Percentiles rank a stretch among this genome's conserved stretches.
These are phyloP conservation scores for Limonius californicus DNA, from an alignment of 1,140 invertebrate species.

Conservation along the genomic window DNA sequence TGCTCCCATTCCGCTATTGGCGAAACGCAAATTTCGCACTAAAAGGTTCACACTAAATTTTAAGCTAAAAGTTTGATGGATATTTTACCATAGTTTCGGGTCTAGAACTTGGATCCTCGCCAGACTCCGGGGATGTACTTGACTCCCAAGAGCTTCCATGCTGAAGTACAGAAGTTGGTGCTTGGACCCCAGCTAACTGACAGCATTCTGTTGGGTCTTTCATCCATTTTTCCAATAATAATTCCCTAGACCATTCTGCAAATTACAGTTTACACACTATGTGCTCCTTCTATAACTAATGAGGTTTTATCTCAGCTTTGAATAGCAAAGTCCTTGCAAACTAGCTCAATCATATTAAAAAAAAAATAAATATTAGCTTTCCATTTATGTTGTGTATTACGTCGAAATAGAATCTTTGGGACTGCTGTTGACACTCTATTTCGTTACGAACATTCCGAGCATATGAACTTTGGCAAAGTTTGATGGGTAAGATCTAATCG, in stretches of 20 bases:
- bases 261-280: too few relatives aligned
- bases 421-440: too few relatives aligned
- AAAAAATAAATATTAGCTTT: too few relatives aligned
- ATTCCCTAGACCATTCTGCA: slow-evolving; percentile 69
- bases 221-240: slow-evolving; percentile 68
- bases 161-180: slow-evolving; percentile 52
- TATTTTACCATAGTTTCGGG: slow-evolving; percentile 43
- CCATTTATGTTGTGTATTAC: too few relatives aligned
- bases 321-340: too few relatives aligned
- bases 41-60: slow-evolving; percentile 30
- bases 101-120: slow-evolving; percentile 26
- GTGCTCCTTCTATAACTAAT: slow-evolving; percentile 4
- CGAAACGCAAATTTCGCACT: slow-evolving; percentile 66
- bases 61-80: slow-evolving; percentile 15
- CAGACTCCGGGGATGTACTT: slow-evolving; percentile 37
- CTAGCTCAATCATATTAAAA: too few relatives aligned
- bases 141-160: slow-evolving; percentile 43
- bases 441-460: too few relatives aligned
- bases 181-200: slow-evolving; percentile 62
- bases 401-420: too few relatives aligned
- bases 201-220: slow-evolving; percentile 64
- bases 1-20: slow-evolving; percentile 44
- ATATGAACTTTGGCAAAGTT: too few relatives aligned
- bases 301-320: too few relatives aligned
- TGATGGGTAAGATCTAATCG: too few relatives aligned